A percentile compares a stretch with the other conserved stretches of the same genome.
Evolutionary conservation across 1,140 invertebrate species (phyloP).

Genomic region (Pogonomyrmex californicus): DNA sequence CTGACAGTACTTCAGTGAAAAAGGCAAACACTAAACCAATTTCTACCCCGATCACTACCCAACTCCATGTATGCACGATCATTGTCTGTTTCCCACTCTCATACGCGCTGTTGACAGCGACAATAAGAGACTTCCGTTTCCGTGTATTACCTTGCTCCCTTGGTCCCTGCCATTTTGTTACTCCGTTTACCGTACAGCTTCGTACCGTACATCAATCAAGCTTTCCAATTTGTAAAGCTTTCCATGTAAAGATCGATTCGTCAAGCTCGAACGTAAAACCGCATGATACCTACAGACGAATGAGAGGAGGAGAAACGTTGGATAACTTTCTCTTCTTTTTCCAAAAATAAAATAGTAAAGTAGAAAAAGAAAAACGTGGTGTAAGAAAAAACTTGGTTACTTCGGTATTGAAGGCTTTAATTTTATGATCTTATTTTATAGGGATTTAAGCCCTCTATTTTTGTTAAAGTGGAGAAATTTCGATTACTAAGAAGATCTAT

Average conservation of each 20-base stretch:
- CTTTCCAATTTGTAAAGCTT: slow-evolving; percentile 50
- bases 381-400: slow-evolving; percentile 13
- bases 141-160: neutral
- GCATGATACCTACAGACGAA: slow-evolving; percentile 35
- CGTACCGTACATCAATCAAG: slow-evolving; percentile 56
- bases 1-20: slow-evolving; percentile 67
- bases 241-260: slow-evolving; percentile 59
- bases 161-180: slow-evolving; percentile 39
- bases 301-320: neutral
- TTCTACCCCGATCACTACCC: slow-evolving; percentile 35
- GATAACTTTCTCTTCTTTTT: neutral
- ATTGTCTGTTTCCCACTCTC: slow-evolving; percentile 20
- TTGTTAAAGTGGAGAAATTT: neutral
- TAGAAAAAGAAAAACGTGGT: neutral
- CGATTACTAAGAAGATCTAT: neutral
- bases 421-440: neutral
- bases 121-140: slow-evolving; percentile 49
- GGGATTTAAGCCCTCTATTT: neutral
- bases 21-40: slow-evolving; percentile 67
- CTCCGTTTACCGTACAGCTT: slow-evolving; percentile 47
- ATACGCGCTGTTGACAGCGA: slow-evolving; percentile 31
- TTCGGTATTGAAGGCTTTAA: neutral
- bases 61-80: slow-evolving; percentile 22
- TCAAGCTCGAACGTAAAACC: slow-evolving; percentile 51
- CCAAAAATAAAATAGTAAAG: neutral